Evolutionary conservation across 1,140 invertebrate genomes (phyloP).

Genomic region (Argopecten irradians): DNA sequence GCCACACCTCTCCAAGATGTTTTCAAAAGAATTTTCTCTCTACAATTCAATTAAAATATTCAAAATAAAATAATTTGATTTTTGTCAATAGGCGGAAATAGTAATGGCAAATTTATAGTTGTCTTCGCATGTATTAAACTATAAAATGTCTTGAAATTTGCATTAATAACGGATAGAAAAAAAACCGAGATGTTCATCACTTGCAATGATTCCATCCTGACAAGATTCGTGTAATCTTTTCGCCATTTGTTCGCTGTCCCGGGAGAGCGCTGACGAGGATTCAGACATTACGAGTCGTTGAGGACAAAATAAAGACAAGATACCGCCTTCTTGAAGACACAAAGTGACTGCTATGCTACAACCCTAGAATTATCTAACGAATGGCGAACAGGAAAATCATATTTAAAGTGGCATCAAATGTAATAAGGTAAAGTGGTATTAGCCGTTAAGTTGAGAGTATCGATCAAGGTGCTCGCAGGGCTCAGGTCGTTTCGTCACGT

Average conservation of each 20-base stretch:
- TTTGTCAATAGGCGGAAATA: too few species aligned
- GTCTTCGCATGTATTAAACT: too few species aligned
- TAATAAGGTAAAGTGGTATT: constrained; percentile 1
- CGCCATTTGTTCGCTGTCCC: neutral
- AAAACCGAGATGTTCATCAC: neutral
- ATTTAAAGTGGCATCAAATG: constrained; percentile 15
- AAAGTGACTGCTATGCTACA: neutral
- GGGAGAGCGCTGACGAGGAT: neutral
- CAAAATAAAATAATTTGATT: too few species aligned
- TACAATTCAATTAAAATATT: too few species aligned
- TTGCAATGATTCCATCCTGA: neutral
- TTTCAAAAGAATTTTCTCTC: too few species aligned
- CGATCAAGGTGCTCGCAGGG: neutral
- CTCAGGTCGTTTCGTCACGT: neutral
- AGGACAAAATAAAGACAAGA: neutral
- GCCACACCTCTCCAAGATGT: too few species aligned
- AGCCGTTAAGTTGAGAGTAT: neutral
- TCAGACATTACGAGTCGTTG: neutral
- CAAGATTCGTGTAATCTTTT: neutral
- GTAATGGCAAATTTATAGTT: too few species aligned
- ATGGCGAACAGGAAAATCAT: neutral
- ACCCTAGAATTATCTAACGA: constrained; percentile 15
- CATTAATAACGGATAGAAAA: neutral
- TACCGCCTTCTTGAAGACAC: neutral
- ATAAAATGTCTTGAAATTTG: too few species aligned